Conservation (phyloP, 1,140 invertebrate genomes). For the Hylyphantes graminicola region DNA sequence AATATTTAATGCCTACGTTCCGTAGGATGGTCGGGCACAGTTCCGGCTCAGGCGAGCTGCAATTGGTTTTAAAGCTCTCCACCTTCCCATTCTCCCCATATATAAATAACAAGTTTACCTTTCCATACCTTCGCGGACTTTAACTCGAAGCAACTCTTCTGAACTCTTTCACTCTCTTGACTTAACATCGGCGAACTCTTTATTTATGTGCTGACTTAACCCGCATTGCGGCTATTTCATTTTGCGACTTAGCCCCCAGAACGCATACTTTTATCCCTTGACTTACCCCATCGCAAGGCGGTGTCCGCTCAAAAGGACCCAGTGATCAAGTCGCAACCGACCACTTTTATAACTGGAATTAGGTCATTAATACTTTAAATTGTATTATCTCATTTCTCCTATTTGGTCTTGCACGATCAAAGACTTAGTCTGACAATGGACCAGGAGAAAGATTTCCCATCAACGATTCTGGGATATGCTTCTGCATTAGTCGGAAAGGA, state of each 20-base stretch:
- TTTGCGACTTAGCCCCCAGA: too few relatives aligned
- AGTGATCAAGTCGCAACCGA: conserved; percentile 48
- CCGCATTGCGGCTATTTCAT: too few relatives aligned
- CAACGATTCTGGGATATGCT: conserved; percentile 35
- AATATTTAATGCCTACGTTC: conserved; percentile 43
- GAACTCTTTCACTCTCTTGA: conserved; percentile 22
- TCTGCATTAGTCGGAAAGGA: conserved; percentile 44
- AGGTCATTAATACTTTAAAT: conserved; percentile 60
- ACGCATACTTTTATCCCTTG: background rate
- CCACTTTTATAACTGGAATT: conserved; percentile 34
- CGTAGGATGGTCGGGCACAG: conserved; percentile 5
- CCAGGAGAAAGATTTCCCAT: conserved; percentile 19
- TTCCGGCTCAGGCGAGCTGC: conserved; percentile 32
- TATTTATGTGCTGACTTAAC: too few relatives aligned
- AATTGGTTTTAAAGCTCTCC: conserved; percentile 51
- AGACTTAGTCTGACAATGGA: conserved; percentile 29
- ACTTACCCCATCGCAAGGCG: background rate
- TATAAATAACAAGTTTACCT: conserved; percentile 56
- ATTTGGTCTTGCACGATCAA: conserved; percentile 40
- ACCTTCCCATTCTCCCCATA: background rate
- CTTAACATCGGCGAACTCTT: background rate
- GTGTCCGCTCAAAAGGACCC: conserved; percentile 28
- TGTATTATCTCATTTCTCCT: conserved; percentile 41
- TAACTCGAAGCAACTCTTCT: too few relatives aligned
- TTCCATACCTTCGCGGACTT: background rate